Percentiles rank a stretch among this genome's conserved stretches.
phyloP scores from a whole-genome alignment of 2,113 vertebrate species.

The Centropus bengalensis region DNA sequence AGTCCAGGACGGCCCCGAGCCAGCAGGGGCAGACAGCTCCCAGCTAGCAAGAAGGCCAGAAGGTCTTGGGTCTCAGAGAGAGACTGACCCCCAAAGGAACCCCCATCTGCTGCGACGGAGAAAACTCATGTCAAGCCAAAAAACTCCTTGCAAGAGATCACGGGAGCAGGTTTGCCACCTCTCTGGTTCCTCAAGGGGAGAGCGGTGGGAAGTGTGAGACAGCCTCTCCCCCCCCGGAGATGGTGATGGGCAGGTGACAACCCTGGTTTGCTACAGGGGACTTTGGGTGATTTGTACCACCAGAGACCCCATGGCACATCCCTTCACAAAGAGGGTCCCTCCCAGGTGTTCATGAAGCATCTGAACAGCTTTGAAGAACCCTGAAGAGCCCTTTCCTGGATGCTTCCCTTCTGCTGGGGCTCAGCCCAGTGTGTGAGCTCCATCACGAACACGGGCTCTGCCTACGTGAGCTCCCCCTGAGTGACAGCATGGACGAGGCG shows the following conservation, averaged over 20 bases:
- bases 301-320: not conserved
- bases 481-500: not conserved
- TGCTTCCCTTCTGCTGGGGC: not conserved
- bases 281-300: fast-evolving
- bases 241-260: not conserved
- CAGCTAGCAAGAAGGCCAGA: not conserved
- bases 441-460: fast-evolving
- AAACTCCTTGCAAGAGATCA: not conserved
- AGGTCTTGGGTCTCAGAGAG: not conserved
- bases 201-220: not conserved
- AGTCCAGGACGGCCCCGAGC: not conserved
- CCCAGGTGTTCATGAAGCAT: not conserved
- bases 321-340: not conserved
- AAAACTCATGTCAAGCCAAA: not conserved
- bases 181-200: not conserved
- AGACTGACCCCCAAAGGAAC: not conserved
- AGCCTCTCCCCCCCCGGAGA: not conserved
- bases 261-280: not conserved
- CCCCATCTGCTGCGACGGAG: not conserved
- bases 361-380: not conserved
- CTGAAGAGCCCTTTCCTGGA: not conserved
- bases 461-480: not conserved
- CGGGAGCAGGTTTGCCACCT: not conserved
- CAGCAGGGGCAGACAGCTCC: not conserved
- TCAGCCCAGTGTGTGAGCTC: fast-evolving